phyloP scores from a whole-genome alignment of 2,888 invertebrate species.

The Fragum fragum region DNA sequence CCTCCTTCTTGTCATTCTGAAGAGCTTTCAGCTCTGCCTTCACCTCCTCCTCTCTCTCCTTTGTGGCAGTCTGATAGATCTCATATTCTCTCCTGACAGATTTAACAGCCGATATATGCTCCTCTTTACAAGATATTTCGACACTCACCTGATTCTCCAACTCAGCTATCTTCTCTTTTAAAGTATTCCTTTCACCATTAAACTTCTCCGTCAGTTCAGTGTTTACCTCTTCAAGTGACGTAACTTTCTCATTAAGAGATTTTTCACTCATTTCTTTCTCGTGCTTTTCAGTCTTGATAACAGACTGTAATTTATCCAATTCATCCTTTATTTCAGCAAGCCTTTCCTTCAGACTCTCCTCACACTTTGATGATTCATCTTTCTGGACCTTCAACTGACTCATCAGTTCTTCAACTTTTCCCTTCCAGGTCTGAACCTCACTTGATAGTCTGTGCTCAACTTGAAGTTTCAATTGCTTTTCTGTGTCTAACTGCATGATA shows the following conservation, averaged over 20 bases:
- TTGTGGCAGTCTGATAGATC: constrained; percentile 33
- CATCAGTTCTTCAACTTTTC: constrained; percentile 43
- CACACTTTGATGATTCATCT: constrained; percentile 40
- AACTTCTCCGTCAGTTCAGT: constrained; percentile 56
- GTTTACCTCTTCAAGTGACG: constrained; percentile 47
- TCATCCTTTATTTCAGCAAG: constrained; percentile 33
- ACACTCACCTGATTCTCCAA: constrained; percentile 49
- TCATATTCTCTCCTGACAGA: constrained; percentile 45
- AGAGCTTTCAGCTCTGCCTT: constrained; percentile 32
- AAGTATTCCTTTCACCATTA: constrained; percentile 46
- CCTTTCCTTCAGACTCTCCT: constrained; percentile 50
- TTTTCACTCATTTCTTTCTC: constrained; percentile 36
- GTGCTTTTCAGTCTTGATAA: constrained; percentile 12
- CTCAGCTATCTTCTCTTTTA: constrained; percentile 45
- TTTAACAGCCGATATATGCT: constrained; percentile 41
- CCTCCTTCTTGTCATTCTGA: constrained; percentile 50
- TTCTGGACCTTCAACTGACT: constrained; percentile 30
- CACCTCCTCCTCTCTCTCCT: constrained; percentile 52
- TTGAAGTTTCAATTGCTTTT: constrained; percentile 47
- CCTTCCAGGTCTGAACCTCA: constrained; percentile 43
- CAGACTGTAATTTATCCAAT: constrained; percentile 8
- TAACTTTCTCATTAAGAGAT: constrained; percentile 50
- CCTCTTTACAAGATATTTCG: constrained; percentile 46
- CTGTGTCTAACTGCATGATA: constrained; percentile 60
- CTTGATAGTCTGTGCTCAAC: constrained; percentile 43